Percentiles rank a stretch among this genome's conserved stretches.
Evolutionary conservation across 2,888 invertebrate species (phyloP).

Genomic region (Eupeodes luniger): DNA sequence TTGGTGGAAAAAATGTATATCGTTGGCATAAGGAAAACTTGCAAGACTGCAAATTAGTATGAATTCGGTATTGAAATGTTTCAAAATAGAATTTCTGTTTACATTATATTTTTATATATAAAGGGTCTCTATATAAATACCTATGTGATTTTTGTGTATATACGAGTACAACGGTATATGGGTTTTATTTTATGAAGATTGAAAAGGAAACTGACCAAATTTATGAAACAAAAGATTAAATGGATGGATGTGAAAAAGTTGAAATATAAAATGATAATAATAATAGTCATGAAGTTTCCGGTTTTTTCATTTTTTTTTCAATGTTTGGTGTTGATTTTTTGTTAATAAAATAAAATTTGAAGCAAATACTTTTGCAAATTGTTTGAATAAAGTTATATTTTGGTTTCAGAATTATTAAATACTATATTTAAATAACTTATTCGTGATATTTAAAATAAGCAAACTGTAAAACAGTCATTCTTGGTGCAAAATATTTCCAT

Average conservation of each 20-base stretch:
- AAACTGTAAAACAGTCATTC: too few species aligned
- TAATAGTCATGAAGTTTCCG: not conserved
- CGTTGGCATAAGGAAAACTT: conserved; percentile 7
- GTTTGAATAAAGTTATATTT: not conserved
- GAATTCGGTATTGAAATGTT: conserved; percentile 26
- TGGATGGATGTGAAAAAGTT: not conserved
- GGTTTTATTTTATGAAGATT: not conserved
- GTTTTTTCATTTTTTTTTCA: too few species aligned
- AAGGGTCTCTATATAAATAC: not conserved
- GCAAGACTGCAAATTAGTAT: conserved; percentile 12
- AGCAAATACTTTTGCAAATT: not conserved
- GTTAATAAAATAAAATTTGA: not conserved
- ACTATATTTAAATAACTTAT: too few species aligned
- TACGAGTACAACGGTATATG: too few species aligned
- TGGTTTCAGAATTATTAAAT: too few species aligned
- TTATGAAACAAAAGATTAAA: conserved; percentile 2
- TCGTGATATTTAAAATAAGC: too few species aligned
- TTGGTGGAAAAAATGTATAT: not conserved
- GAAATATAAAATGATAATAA: too few species aligned
- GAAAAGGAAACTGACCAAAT: conserved; percentile 12
- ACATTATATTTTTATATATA: not conserved
- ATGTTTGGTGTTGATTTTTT: not conserved
- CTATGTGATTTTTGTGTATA: not conserved
- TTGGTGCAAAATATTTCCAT: too few species aligned
- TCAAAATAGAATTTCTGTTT: not conserved